A percentile compares a stretch with the other conserved stretches of the same genome.
phyloP scores from a whole-genome alignment of 2,888 invertebrate species.

The Boloria euphrosyne region DNA sequence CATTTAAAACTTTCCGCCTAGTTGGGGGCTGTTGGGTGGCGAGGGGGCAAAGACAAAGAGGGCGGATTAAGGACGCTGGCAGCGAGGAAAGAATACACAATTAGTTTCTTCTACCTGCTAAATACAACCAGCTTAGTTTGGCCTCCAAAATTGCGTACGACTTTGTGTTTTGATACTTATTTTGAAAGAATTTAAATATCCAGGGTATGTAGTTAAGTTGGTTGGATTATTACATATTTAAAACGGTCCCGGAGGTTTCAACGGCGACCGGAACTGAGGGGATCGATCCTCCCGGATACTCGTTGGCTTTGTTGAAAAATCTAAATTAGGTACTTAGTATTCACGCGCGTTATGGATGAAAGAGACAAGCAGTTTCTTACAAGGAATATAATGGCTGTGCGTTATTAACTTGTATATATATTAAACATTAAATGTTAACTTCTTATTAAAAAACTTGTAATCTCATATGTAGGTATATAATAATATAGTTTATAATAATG shows the following conservation, averaged over 20 bases:
- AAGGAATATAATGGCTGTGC: conserved; percentile 26
- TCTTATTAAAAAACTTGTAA: background rate
- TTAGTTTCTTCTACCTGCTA: conserved; percentile 79
- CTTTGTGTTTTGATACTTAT: conserved; percentile 40
- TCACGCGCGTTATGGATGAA: conserved; percentile 51
- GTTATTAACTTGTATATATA: conserved; percentile 23
- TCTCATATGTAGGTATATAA: background rate
- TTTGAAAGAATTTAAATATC: conserved; percentile 46
- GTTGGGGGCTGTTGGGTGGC: conserved; percentile 63
- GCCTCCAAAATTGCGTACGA: conserved; percentile 40
- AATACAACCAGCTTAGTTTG: conserved; percentile 60
- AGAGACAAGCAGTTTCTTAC: conserved; percentile 20
- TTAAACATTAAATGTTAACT: conserved; percentile 12
- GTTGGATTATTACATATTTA: conserved; percentile 71
- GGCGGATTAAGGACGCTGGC: conserved; percentile 78
- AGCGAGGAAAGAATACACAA: conserved; percentile 82
- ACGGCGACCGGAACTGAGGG: conserved; percentile 76
- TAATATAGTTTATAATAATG: too few species aligned
- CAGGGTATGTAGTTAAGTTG: conserved; percentile 55
- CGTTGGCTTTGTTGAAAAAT: conserved; percentile 75
- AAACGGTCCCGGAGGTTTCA: conserved; percentile 65
- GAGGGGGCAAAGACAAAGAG: conserved; percentile 54
- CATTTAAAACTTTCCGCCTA: conserved; percentile 77
- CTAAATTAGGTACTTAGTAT: conserved; percentile 78
- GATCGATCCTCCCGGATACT: conserved; percentile 71